Evolutionary conservation across 1,140 invertebrate genomes (phyloP).

Genomic region (Scaptomyza pallida): DNA sequence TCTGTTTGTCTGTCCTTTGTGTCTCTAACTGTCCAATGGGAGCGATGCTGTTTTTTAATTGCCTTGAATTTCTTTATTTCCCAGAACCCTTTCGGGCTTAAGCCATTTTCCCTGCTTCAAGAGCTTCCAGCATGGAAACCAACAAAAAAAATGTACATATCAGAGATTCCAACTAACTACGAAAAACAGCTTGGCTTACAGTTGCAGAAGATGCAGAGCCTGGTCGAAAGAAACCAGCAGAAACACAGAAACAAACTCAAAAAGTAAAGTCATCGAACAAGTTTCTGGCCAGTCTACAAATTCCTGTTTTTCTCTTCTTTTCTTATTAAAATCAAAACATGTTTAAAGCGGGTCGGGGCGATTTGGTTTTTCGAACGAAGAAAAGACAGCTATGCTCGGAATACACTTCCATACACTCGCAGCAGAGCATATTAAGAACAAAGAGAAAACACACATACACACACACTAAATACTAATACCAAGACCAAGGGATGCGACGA

Average conservation of each 20-base stretch:
- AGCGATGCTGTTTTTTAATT: slow-evolving; percentile 64
- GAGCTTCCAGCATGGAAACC: slow-evolving; percentile 11
- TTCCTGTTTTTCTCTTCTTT: slow-evolving; percentile 49
- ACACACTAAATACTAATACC: too few relatives aligned
- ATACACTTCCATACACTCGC: slow-evolving; percentile 22
- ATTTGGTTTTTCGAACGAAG: slow-evolving; percentile 56
- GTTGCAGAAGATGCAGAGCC: not conserved
- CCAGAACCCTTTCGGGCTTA: slow-evolving; percentile 64
- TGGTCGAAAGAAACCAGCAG: slow-evolving; percentile 24
- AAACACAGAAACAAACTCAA: not conserved
- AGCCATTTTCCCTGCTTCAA: slow-evolving; percentile 63
- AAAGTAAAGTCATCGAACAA: slow-evolving; percentile 45
- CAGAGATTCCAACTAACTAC: slow-evolving; percentile 54
- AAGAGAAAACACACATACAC: slow-evolving; percentile 34
- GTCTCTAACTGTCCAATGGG: slow-evolving; percentile 30
- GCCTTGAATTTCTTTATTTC: slow-evolving; percentile 76
- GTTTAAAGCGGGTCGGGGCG: slow-evolving; percentile 41
- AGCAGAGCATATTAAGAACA: slow-evolving; percentile 69
- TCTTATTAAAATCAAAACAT: slow-evolving; percentile 66
- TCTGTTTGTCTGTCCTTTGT: slow-evolving; percentile 14
- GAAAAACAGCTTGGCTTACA: too few relatives aligned
- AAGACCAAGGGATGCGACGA: slow-evolving; percentile 12
- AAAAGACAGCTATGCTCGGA: slow-evolving; percentile 33
- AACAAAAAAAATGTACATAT: slow-evolving; percentile 36
- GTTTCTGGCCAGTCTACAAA: slow-evolving; percentile 47